Base-by-base conservation (phyloP, 2,113 vertebrate species). In the Ctenomys sociabilis region DNA sequence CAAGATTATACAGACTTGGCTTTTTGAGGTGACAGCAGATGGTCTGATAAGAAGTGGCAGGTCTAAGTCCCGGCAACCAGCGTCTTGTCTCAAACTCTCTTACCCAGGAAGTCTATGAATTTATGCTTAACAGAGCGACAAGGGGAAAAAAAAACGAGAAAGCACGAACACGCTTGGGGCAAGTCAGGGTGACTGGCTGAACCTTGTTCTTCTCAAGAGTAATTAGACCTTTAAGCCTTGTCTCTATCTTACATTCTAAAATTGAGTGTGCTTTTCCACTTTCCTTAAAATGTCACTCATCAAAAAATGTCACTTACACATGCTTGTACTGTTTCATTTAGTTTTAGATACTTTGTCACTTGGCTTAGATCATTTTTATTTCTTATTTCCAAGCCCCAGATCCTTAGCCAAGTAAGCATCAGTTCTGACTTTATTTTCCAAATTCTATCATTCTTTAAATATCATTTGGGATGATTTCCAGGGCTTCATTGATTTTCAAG, bases 31-130 rank as follows among this genome's bases (percentile, higher is more conserved):
- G 98, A 98, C 98, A 98, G 99, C 98, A 98, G 98, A 99, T 98
- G 98, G 97, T 98, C 98, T 95, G 96, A 98, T 98, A 97, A 99
- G 99, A 99, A 99, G 98, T 95, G 92, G 96, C 98, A 98, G 98
- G 98, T 98, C 98, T 98, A 98, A 99, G 98, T 98, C 97, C 98
- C 98, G 97, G 98, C 98, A 99, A 98, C 98, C 97, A 97, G 99
- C 98, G 98, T 98, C 98, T 98, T 98, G 99, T 99, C 99, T 99
- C 99, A 99, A 98, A 99, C 99, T 99, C 98, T 98, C 97, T 99
- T 99, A 99, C 99, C 99, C 98, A 83, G 99, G 99, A 99, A 99
- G 99, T 99, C 99, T 99, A 98, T 98, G 99, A 98, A 98, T 99
- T 99, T 99, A 99, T 98, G 99, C 99, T 99, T 99, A 98, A 98